These are phyloP conservation scores for Sycophaga agraensis DNA, from an alignment of 1,140 invertebrate species.

Conservation along the genomic window DNA sequence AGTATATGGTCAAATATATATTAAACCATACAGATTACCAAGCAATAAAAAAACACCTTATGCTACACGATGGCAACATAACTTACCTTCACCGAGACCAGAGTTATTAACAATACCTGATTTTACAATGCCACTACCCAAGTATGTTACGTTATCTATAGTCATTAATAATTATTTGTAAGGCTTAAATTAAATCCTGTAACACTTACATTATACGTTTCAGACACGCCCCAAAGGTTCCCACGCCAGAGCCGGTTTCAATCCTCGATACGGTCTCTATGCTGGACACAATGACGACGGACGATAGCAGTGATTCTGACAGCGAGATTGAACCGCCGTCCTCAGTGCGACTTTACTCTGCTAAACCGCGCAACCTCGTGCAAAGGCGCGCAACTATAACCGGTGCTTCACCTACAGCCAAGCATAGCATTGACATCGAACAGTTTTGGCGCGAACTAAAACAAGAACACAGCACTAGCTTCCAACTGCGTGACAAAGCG, in stretches of 20 bases:
- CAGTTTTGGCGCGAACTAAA: constrained; percentile 72
- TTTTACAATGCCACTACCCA: constrained; percentile 63
- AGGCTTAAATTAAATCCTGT: no score
- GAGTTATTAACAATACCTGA: constrained; percentile 67
- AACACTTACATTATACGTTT: not conserved
- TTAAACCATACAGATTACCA: constrained; percentile 75
- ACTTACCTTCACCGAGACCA: constrained; percentile 67
- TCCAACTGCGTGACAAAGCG: constrained; percentile 64
- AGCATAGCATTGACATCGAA: constrained; percentile 68
- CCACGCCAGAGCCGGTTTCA: constrained; percentile 47
- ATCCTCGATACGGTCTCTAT: constrained; percentile 48
- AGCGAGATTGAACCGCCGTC: constrained; percentile 48
- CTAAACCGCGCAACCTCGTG: constrained; percentile 72
- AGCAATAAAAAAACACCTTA: constrained; percentile 71
- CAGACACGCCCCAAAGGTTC: constrained; percentile 45
- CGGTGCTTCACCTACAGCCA: constrained; percentile 74
- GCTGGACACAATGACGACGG: constrained; percentile 46
- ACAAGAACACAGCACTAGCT: constrained; percentile 58
- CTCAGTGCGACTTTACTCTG: constrained; percentile 66
- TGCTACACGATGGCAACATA: constrained; percentile 67
- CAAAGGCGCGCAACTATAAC: constrained; percentile 86
- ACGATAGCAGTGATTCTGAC: constrained; percentile 51
- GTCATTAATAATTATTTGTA: no score
- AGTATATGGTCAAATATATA: constrained; percentile 80
- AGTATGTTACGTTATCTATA: constrained; percentile 44